Evolutionary conservation across 2,888 invertebrate species (phyloP).

Genomic region (Psococerastis gibbosa): DNA sequence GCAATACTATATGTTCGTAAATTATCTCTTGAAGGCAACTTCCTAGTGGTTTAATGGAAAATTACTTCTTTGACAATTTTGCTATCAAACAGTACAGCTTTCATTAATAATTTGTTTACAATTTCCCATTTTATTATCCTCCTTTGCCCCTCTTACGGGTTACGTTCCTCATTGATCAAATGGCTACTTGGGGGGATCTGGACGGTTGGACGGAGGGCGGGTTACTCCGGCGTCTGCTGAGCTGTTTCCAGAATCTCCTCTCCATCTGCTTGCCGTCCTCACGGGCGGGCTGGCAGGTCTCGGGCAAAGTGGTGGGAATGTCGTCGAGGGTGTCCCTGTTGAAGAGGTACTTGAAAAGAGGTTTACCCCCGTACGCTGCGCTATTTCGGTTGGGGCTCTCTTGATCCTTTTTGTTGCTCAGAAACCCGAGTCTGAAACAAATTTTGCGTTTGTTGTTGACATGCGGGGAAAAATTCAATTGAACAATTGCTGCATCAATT

Average conservation of each 20-base stretch:
- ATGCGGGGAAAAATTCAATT: no score
- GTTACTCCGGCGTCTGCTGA: slow-evolving; percentile 45
- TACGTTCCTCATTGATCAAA: slow-evolving; percentile 25
- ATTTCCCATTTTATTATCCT: no score
- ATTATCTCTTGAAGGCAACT: no score
- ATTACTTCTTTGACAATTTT: no score
- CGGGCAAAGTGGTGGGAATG: slow-evolving; percentile 20
- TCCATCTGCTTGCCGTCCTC: slow-evolving; percentile 55
- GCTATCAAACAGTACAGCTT: no score
- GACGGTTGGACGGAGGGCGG: slow-evolving; percentile 1
- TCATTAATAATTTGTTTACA: no score
- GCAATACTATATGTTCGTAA: no score
- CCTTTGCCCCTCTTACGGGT: no score
- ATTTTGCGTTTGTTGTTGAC: no score
- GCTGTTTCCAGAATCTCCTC: slow-evolving; percentile 61
- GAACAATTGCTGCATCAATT: no score
- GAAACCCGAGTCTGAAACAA: slow-evolving; percentile 29
- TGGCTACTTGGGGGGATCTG: slow-evolving; percentile 3
- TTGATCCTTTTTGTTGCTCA: slow-evolving; percentile 28
- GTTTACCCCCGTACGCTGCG: slow-evolving; percentile 17
- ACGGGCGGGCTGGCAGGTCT: slow-evolving; percentile 15
- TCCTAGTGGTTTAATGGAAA: no score
- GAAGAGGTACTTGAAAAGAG: slow-evolving; percentile 20
- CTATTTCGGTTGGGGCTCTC: slow-evolving; percentile 14
- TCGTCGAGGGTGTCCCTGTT: slow-evolving; percentile 19